Evolutionary conservation across 2,888 invertebrate species (phyloP).

Genomic region (Parnassius smintheus): DNA sequence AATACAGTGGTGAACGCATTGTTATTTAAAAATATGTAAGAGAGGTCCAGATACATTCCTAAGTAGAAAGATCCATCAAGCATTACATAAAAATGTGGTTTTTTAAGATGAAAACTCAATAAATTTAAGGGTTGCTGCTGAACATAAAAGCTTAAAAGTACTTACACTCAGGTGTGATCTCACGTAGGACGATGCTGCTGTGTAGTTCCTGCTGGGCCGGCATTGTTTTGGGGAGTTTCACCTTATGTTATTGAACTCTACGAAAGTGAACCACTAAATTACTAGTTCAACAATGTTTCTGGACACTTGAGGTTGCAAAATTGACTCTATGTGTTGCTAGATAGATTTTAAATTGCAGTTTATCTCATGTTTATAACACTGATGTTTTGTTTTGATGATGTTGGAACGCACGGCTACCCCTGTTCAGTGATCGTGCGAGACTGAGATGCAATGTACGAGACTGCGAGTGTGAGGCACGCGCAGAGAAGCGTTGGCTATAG

Average conservation of each 20-base stretch:
- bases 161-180: constrained; percentile 73
- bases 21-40: too few relatives aligned
- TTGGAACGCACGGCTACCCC: constrained; percentile 9
- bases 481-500: constrained; percentile 1
- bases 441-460: constrained; percentile 7
- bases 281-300: not conserved
- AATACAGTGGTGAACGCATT: too few relatives aligned
- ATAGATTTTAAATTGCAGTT: constrained; percentile 7
- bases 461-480: not conserved
- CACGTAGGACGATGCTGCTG: constrained; percentile 58
- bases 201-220: constrained; percentile 59
- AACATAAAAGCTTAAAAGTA: constrained; percentile 27
- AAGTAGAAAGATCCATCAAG: too few relatives aligned
- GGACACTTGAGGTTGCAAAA: not conserved
- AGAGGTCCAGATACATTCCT: too few relatives aligned
- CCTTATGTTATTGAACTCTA: constrained; percentile 24
- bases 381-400: constrained; percentile 7
- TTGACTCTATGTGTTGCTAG: not conserved
- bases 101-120: too few relatives aligned
- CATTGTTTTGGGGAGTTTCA: constrained; percentile 44
- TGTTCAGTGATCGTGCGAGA: constrained; percentile 10
- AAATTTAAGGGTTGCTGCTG: too few relatives aligned
- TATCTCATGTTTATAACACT: constrained; percentile 19
- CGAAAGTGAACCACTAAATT: constrained; percentile 9
- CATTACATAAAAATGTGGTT: too few relatives aligned